Percentiles rank a stretch among this genome's conserved stretches.
phyloP scores from a whole-genome alignment of 2,113 vertebrate species.

The Podilymbus podiceps region DNA sequence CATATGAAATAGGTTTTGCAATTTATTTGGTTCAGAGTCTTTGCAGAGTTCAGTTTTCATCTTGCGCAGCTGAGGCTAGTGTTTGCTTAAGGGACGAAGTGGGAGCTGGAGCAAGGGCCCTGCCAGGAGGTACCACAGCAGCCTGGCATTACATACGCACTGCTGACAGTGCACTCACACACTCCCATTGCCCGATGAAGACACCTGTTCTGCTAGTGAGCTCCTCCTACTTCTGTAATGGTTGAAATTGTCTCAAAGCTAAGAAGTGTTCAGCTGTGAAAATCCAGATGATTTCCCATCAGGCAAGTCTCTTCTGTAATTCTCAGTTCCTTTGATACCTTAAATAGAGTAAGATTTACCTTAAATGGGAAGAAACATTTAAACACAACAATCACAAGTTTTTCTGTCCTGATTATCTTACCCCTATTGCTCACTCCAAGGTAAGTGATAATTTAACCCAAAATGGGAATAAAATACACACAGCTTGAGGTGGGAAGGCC shows the following conservation, averaged over 20 bases:
- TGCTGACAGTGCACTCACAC: background rate
- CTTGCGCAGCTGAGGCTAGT: background rate
- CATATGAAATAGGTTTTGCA: slow-evolving; percentile 3
- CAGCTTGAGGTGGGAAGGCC: background rate
- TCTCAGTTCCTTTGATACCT: background rate
- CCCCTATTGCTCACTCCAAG: background rate
- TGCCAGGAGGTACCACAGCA: fast-evolving
- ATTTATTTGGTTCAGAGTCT: background rate
- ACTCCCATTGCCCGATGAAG: fast-evolving
- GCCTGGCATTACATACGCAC: fast-evolving
- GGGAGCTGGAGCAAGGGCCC: background rate
- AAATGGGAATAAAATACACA: background rate
- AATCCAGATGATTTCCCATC: background rate
- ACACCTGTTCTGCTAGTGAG: background rate
- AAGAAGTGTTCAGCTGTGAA: background rate
- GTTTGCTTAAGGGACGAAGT: fast-evolving
- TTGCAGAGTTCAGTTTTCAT: background rate
- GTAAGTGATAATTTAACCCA: background rate
- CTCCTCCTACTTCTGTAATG: background rate
- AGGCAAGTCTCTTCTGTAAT: background rate
- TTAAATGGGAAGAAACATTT: background rate
- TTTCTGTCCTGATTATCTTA: background rate
- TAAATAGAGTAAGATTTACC: background rate
- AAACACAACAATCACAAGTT: background rate
- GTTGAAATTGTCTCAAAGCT: background rate